Conservation (phyloP, 2,888 invertebrate genomes). For the Sericinus montela region DNA sequence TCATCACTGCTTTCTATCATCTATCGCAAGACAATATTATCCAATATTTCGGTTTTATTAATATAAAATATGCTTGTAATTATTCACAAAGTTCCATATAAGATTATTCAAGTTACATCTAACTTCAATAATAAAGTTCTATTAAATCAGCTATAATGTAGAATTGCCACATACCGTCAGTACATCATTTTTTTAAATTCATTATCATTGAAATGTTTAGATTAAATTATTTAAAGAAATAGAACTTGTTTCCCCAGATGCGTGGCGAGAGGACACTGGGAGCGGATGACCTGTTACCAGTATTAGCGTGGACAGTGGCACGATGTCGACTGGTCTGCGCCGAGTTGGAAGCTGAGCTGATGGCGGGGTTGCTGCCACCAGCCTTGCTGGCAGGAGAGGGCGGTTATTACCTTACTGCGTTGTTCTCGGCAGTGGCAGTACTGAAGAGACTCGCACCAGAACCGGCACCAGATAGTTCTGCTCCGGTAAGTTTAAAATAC, state of each 20-base stretch:
- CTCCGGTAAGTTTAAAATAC: constrained; percentile 69
- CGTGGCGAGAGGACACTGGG: constrained; percentile 85
- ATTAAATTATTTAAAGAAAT: not conserved
- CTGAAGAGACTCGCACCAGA: constrained; percentile 84
- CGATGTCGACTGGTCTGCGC: constrained; percentile 94
- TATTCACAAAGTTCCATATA: too few relatives aligned
- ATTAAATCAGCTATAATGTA: too few relatives aligned
- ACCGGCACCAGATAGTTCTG: constrained; percentile 49
- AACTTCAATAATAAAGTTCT: too few relatives aligned
- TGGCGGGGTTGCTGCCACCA: constrained; percentile 96
- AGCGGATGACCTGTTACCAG: constrained; percentile 94
- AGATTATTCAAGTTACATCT: too few relatives aligned
- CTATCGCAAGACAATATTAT: too few relatives aligned
- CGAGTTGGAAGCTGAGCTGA: constrained; percentile 97
- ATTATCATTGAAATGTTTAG: not conserved
- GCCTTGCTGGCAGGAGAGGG: constrained; percentile 95
- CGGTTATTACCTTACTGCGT: constrained; percentile 95
- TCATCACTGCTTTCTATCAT: too few relatives aligned
- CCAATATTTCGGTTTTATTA: too few relatives aligned
- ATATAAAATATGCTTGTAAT: too few relatives aligned
- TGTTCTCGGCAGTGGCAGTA: constrained; percentile 95
- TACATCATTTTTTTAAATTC: too few relatives aligned
- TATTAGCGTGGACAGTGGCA: constrained; percentile 94
- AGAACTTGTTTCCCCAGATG: constrained; percentile 61
- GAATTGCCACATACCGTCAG: too few relatives aligned